These are phyloP conservation scores for Cheilosia soror DNA, from an alignment of 2,888 invertebrate species.

Conservation along the genomic window DNA sequence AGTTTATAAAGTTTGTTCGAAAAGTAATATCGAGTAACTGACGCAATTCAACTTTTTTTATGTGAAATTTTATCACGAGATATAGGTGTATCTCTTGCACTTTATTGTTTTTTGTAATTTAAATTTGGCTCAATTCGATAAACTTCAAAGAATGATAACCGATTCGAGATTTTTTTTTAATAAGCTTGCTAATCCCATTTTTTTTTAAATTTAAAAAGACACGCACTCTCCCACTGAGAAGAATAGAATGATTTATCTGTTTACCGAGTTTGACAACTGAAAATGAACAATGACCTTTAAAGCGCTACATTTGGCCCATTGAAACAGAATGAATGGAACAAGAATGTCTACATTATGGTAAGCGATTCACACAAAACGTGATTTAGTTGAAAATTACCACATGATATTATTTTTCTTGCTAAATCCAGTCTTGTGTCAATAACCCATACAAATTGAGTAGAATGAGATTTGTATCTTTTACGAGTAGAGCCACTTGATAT, in stretches of 20 bases:
- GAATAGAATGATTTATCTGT: constrained; percentile 1
- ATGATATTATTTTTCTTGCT: not conserved
- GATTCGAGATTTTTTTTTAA: too few relatives aligned
- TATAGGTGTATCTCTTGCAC: not conserved
- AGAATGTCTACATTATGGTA: not conserved
- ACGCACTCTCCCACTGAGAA: not conserved
- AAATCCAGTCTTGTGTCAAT: not conserved
- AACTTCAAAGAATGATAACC: too few relatives aligned
- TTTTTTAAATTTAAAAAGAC: too few relatives aligned
- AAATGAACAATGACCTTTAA: constrained; percentile 18
- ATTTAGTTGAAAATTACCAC: not conserved
- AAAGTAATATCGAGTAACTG: constrained; percentile 8
- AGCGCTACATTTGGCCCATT: not conserved
- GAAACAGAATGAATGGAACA: not conserved
- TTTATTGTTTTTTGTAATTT: not conserved
- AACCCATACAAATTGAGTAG: not conserved
- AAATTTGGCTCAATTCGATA: constrained; percentile 8
- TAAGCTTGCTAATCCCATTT: too few relatives aligned
- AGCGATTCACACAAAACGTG: not conserved
- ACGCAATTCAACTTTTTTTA: constrained; percentile 14
- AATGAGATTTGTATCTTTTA: not conserved
- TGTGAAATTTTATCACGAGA: not conserved
- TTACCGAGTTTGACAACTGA: not conserved
- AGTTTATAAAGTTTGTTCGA: not conserved
- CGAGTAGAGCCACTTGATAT: too few relatives aligned